A percentile compares a stretch with the other conserved stretches of the same genome.
These are phyloP conservation scores for Adrianichthys oophorus DNA, from an alignment of 2,797 vertebrate genomes.

Conservation along the genomic window DNA sequence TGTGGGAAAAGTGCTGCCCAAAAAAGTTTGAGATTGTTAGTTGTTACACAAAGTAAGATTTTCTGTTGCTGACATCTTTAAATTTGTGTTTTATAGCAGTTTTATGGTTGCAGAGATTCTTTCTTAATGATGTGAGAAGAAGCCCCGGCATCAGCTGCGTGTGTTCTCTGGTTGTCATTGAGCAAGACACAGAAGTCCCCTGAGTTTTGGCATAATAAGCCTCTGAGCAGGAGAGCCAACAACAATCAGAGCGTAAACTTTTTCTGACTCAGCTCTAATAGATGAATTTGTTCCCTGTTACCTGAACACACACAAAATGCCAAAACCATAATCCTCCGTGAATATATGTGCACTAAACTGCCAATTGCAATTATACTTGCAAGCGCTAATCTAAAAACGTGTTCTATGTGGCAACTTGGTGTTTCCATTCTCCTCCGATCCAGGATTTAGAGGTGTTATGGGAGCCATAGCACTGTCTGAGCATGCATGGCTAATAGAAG, in stretches of 20 bases:
- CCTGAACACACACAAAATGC: slow-evolving; percentile 59
- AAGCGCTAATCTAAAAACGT: slow-evolving; percentile 68
- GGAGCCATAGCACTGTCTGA: slow-evolving; percentile 71
- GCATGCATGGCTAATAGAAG: slow-evolving; percentile 74
- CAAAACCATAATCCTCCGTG: slow-evolving; percentile 60
- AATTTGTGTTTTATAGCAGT: slow-evolving; percentile 18
- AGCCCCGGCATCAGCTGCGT: not conserved
- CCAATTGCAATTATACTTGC: slow-evolving; percentile 55
- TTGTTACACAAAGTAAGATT: slow-evolving; percentile 49
- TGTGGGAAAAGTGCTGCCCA: too few relatives aligned
- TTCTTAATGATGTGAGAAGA: slow-evolving; percentile 5
- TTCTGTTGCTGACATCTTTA: slow-evolving; percentile 31
- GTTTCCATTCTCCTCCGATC: slow-evolving; percentile 68
- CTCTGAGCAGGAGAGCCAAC: slow-evolving; percentile 11
- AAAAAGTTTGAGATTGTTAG: slow-evolving; percentile 38
- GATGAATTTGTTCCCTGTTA: slow-evolving; percentile 40
- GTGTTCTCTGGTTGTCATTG: slow-evolving; percentile 13
- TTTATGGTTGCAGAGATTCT: slow-evolving; percentile 21
- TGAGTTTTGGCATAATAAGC: not conserved
- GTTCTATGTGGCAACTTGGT: slow-evolving; percentile 61
- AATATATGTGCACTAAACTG: slow-evolving; percentile 65
- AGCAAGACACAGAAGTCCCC: slow-evolving; percentile 17
- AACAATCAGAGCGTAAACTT: slow-evolving; percentile 23
- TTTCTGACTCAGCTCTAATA: slow-evolving; percentile 48
- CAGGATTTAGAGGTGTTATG: slow-evolving; percentile 66